Conservation (phyloP, 2,113 vertebrate genomes). For the Psittacula cyanocephala region DNA sequence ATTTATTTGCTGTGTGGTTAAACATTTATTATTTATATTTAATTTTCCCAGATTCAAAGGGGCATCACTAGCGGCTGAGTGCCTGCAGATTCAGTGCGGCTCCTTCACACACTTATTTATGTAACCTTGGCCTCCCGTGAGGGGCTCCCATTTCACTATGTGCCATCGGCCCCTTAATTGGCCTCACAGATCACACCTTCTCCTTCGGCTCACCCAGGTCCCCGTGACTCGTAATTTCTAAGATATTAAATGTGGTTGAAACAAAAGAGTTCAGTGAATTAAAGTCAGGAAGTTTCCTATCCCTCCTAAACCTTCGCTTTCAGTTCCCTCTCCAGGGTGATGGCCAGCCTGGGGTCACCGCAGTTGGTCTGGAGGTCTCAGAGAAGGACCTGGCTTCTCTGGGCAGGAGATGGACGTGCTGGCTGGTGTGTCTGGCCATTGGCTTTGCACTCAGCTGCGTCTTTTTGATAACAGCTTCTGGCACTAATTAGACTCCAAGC, state of each 20-base stretch:
- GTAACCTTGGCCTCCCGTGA: slow-evolving; percentile 42
- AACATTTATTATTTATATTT: slow-evolving; percentile 73
- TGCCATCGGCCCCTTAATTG: slow-evolving; percentile 47
- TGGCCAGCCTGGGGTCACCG: background rate
- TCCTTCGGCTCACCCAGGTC: slow-evolving; percentile 13
- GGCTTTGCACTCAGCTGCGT: background rate
- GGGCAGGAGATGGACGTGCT: background rate
- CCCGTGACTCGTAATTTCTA: slow-evolving; percentile 43
- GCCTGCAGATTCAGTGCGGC: slow-evolving; percentile 48
- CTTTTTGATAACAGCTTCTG: background rate
- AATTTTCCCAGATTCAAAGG: slow-evolving; percentile 60
- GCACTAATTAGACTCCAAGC: background rate
- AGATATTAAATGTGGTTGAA: slow-evolving; percentile 66
- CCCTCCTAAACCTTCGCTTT: background rate
- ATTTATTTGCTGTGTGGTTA: slow-evolving; percentile 63
- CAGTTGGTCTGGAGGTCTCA: background rate
- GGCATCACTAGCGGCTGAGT: background rate
- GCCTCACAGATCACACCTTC: slow-evolving; percentile 50
- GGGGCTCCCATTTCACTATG: slow-evolving; percentile 15
- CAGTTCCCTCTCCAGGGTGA: background rate
- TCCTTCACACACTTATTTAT: slow-evolving; percentile 61
- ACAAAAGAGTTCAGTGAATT: slow-evolving; percentile 52
- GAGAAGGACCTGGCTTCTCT: background rate
- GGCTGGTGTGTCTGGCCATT: background rate
- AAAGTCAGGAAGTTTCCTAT: slow-evolving; percentile 31